Base-by-base conservation (phyloP, 2,888 invertebrate species). In the Anaspis maculata region DNA sequence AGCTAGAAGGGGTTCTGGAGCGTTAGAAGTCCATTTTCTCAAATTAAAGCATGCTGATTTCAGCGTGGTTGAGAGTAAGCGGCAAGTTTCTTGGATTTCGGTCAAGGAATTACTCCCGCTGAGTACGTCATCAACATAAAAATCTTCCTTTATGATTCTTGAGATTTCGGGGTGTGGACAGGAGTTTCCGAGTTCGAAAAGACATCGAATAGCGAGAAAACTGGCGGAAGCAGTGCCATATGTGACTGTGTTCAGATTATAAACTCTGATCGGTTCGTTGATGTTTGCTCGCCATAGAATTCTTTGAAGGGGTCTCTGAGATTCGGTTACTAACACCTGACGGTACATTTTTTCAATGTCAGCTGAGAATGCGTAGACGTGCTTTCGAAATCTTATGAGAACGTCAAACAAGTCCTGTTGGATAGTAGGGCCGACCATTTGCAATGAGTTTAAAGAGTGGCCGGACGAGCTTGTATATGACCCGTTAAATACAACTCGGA, bases 81-180 rank as follows among this genome's bases (percentile, higher is more conserved):
- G 10, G 15, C 27, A 12, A 19, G 25, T n/a, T 12, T 24, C 15
- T 23, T 27, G 7, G 3, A 15, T 21, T 2, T 37, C 34, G 10
- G 33, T 12, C 2, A 27, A 25, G 9, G 33, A 26, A 6, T 29
- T 15, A 9, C 19, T 24, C n/a, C 42, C 36, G 7, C 30, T 13
- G 7, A 41, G n/a, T n/a, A 38, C 24, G 24, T 38, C 41, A 12
- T 41, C 41, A 15, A 38, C 31, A 29, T 42, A 42, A n/a, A n/a
- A n/a, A n/a, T n/a, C n/a, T n/a, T n/a, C n/a, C n/a, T n/a, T n/a
- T n/a, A n/a, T n/a, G n/a, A 11, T 33, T 31, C 27, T 7, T 25
- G n/a, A 9, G 27, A 7, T 25, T 10, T 10, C 13, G 13, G 23
- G 27, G 13, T 12, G 37, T 36, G 3, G 15, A 3, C n/a, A n/a